Conservation (phyloP, 1,140 invertebrate species). For the Muscidifurax raptorellus region DNA sequence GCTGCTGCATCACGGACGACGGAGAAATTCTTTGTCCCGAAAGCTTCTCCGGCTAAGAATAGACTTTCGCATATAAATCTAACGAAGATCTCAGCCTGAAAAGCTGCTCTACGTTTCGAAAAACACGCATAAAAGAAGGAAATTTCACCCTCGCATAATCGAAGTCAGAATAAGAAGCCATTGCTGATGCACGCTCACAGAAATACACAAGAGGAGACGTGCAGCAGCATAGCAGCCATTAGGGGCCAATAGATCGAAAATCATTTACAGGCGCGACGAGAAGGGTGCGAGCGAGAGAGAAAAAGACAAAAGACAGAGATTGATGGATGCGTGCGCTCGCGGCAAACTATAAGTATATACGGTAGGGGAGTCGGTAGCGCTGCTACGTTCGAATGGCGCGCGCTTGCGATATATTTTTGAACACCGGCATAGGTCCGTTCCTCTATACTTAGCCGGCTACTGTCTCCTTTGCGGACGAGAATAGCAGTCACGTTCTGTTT, state of each 20-base stretch:
- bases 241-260: not conserved
- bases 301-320: not conserved
- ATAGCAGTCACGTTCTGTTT: constrained; percentile 55
- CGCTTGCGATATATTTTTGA: constrained; percentile 59
- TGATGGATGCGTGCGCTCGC: not conserved
- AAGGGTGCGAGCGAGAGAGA: constrained; percentile 22
- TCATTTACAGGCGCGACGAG: not conserved
- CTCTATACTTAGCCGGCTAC: constrained; percentile 62
- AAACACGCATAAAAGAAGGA: not conserved
- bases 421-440: constrained; percentile 57
- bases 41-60: not conserved
- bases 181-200: too few species aligned
- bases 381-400: not conserved
- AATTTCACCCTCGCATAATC: not conserved
- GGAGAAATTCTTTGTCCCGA: not conserved
- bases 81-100: not conserved
- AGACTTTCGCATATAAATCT: not conserved
- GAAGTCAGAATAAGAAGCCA: not conserved
- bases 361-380: not conserved
- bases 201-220: not conserved
- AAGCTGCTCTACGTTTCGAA: not conserved
- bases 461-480: constrained; percentile 54
- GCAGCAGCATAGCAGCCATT: not conserved
- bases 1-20: not conserved
- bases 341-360: constrained; percentile 13